Evolutionary conservation across 2,888 invertebrate species (phyloP).

Genomic region (Drosophila meridiana): DNA sequence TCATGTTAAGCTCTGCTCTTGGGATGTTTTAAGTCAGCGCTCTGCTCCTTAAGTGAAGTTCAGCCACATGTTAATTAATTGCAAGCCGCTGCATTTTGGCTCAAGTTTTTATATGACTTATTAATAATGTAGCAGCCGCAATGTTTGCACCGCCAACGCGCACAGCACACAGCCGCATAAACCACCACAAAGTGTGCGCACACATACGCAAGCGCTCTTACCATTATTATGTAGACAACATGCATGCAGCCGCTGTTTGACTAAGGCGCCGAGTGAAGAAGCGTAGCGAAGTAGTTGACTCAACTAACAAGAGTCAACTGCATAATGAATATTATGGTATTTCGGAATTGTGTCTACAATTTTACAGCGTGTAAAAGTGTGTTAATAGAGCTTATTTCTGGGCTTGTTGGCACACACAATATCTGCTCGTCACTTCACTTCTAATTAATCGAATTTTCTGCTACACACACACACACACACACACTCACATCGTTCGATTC

Average conservation of each 20-base stretch:
- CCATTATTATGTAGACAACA: conserved; percentile 25
- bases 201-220: conserved; percentile 20
- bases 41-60: conserved; percentile 8
- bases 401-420: background rate
- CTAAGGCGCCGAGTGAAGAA: background rate
- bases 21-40: background rate
- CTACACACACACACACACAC: background rate
- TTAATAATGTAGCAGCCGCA: conserved; percentile 48
- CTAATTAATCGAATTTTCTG: conserved; percentile 39
- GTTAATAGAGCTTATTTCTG: background rate
- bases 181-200: conserved; percentile 11
- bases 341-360: conserved; percentile 8
- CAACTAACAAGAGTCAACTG: conserved; percentile 8
- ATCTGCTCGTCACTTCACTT: conserved; percentile 4
- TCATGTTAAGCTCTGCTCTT: background rate
- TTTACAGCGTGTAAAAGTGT: background rate
- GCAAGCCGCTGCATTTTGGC: conserved; percentile 26
- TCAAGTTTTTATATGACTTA: conserved; percentile 45
- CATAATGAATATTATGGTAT: conserved; percentile 20
- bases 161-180: conserved; percentile 13
- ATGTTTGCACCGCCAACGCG: conserved; percentile 32
- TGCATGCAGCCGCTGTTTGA: conserved; percentile 19
- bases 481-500: conserved; percentile 16
- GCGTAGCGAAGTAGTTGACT: conserved; percentile 7
- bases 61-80: conserved; percentile 42